A percentile compares a stretch with the other conserved stretches of the same genome.
These are phyloP conservation scores for Tipula vernalis DNA, from an alignment of 2,888 invertebrate genomes.

Conservation along the genomic window DNA sequence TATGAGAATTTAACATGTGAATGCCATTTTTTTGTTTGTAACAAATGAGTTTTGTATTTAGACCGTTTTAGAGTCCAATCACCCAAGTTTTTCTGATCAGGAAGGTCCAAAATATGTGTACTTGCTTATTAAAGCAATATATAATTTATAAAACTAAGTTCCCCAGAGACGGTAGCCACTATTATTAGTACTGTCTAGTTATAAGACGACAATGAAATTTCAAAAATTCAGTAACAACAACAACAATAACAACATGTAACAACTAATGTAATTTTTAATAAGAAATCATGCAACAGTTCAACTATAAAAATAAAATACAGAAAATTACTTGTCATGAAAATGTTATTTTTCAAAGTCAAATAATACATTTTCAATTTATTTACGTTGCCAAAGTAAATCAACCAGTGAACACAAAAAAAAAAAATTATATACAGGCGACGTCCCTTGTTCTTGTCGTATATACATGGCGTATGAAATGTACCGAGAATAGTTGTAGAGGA, in stretches of 20 bases:
- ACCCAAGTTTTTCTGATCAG: too few species aligned
- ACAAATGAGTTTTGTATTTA: neutral
- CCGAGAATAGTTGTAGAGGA: neutral
- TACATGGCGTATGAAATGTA: neutral
- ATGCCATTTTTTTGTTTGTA: neutral
- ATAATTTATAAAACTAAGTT: neutral
- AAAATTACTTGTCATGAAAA: conserved; percentile 4
- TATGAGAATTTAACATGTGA: neutral
- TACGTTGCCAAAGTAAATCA: neutral
- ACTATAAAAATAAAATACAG: neutral
- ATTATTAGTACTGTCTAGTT: neutral
- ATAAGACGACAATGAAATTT: neutral
- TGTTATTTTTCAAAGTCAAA: neutral
- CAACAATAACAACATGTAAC: neutral
- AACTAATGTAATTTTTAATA: neutral
- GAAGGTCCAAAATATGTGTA: too few species aligned
- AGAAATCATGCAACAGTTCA: neutral
- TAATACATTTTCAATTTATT: neutral
- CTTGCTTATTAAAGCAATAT: too few species aligned
- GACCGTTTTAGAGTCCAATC: neutral
- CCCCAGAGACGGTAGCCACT: neutral
- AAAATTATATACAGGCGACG: neutral
- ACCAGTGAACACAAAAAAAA: neutral
- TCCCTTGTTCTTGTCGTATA: neutral
- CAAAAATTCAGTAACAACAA: neutral